Evolutionary conservation across 2,888 invertebrate genomes (phyloP).

Genomic region (Drosophila fulvimacula): DNA sequence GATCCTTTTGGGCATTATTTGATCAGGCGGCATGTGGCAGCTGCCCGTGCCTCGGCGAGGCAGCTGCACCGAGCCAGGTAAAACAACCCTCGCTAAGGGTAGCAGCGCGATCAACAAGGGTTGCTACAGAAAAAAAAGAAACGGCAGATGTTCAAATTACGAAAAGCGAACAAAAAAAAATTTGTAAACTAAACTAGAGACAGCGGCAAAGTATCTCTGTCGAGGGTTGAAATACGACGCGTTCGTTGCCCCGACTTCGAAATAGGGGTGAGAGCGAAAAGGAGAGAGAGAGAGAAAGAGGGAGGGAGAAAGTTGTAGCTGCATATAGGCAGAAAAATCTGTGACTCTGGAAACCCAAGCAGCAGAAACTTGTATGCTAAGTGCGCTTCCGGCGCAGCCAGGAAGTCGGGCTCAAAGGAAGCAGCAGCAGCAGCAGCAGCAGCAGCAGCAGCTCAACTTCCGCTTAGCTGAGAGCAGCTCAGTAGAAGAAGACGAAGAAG

Average conservation of each 20-base stretch:
- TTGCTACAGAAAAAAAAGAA: constrained; percentile 38
- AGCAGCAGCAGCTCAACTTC: constrained; percentile 57
- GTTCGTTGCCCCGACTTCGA: constrained; percentile 46
- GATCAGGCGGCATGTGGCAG: constrained; percentile 80
- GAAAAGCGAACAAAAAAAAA: constrained; percentile 26
- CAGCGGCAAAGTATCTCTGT: constrained; percentile 40
- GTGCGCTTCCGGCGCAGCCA: constrained; percentile 59
- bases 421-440: constrained; percentile 41
- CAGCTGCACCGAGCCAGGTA: constrained; percentile 66
- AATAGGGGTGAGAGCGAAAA: constrained; percentile 13
- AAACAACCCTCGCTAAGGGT: constrained; percentile 68
- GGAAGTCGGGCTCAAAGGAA: constrained; percentile 65
- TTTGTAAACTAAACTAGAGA: constrained; percentile 45
- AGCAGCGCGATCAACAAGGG: constrained; percentile 62
- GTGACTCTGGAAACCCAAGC: constrained; percentile 35
- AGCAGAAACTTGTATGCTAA: constrained; percentile 41
- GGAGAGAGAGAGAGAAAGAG: constrained; percentile 5
- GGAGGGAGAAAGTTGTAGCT: constrained; percentile 24
- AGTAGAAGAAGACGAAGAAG: background rate
- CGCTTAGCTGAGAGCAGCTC: constrained; percentile 57
- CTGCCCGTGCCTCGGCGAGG: constrained; percentile 65
- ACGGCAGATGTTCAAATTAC: constrained; percentile 80
- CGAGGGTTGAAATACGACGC: constrained; percentile 74
- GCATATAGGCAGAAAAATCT: constrained; percentile 59
- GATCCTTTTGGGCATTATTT: constrained; percentile 56